Conservation (phyloP, 2,797 vertebrate species). For the Carduelis carduelis region DNA sequence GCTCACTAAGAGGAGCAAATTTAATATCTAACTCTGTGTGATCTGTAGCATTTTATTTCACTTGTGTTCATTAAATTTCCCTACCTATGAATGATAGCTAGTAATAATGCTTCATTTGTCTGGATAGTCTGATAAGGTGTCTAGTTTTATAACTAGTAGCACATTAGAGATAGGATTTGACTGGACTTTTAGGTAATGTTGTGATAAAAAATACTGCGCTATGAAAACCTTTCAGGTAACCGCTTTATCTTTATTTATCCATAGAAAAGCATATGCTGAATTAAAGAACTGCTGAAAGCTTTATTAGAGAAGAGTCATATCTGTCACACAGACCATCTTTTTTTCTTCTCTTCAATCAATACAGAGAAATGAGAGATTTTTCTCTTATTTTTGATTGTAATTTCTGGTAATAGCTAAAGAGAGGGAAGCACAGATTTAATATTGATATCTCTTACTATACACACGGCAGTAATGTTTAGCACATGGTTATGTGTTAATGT, state of each 20-base stretch:
- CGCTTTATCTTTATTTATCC: background rate
- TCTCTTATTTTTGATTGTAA: background rate
- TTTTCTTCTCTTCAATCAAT: background rate
- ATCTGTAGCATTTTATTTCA: background rate
- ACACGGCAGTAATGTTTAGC: background rate
- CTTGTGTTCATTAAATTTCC: background rate
- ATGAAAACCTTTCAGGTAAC: background rate
- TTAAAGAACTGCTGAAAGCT: background rate
- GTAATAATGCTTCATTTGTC: background rate
- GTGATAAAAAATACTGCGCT: background rate
- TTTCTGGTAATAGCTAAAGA: background rate
- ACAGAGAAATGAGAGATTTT: background rate
- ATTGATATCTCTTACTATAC: background rate
- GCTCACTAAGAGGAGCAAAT: background rate
- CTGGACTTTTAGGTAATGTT: background rate
- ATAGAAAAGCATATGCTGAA: background rate
- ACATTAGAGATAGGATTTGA: background rate
- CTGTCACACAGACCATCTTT: background rate
- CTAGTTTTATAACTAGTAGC: background rate
- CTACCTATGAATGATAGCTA: background rate
- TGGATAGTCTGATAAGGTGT: background rate
- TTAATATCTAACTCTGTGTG: background rate
- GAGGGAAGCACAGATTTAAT: background rate
- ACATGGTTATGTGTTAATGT: background rate
- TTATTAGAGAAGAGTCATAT: background rate